Evolutionary conservation across 1,140 invertebrate genomes (phyloP).

Genomic region (Drosophila prosaltans): DNA sequence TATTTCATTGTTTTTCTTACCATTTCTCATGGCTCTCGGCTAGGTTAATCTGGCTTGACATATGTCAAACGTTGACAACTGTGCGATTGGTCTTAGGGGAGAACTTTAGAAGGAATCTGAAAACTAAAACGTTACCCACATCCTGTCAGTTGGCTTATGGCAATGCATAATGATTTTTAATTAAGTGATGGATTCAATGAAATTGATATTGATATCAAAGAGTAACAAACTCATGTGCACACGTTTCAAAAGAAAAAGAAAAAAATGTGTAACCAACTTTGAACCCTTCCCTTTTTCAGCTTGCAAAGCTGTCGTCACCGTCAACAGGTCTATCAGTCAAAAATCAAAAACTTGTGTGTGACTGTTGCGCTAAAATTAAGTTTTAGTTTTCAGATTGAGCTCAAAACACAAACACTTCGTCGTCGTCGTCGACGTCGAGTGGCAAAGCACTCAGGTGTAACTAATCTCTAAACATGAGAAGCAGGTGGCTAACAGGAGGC

Average conservation of each 20-base stretch:
- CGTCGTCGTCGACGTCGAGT: background rate
- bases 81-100: constrained; percentile 58
- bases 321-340: constrained; percentile 78
- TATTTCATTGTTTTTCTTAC: constrained; percentile 3
- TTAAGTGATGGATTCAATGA: constrained; percentile 51
- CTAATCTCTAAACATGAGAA: constrained; percentile 19
- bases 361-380: constrained; percentile 28
- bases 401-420: constrained; percentile 13
- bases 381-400: constrained; percentile 2
- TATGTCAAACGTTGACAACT: constrained; percentile 58
- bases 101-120: background rate
- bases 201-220: constrained; percentile 45
- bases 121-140: constrained; percentile 5
- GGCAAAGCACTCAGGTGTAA: constrained; percentile 29
- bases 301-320: constrained; percentile 49
- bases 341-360: constrained; percentile 48
- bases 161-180: constrained; percentile 36
- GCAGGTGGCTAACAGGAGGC: constrained; percentile 8
- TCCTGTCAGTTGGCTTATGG: constrained; percentile 36
- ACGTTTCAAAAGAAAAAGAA: background rate
- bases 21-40: constrained; percentile 15
- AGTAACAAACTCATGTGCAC: background rate
- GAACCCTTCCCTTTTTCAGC: constrained; percentile 11
- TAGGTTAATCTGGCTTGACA: constrained; percentile 40
- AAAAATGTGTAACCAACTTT: background rate